Base-by-base conservation (phyloP, 1,140 invertebrate genomes). In the Pseudachorutes palmiensis region DNA sequence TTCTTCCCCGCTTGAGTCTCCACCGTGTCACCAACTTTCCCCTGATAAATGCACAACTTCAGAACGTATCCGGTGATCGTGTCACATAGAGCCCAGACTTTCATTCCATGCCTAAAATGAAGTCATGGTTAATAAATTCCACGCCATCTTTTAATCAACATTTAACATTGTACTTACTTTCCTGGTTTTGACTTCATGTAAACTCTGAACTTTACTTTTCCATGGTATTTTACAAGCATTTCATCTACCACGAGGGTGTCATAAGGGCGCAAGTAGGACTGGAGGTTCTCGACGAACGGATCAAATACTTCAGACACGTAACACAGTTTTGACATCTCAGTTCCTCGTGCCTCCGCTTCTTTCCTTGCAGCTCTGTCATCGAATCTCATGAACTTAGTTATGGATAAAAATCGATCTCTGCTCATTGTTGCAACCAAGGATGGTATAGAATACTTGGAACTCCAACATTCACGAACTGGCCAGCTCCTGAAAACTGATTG, bases 31-130 rank as follows among this genome's bases (percentile, higher is more conserved):
- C 29, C 51, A 19, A 19, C 29, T 30, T 60, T 28, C 3, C 58
- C 58, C 30, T 60, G 9, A 22, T 60, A 60, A 3, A 55, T 24
- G 51, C 24, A 16, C 51, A 55, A 5, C 2, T 45, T 33, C 2
- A 32, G 22, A 41, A 62, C 61, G 31, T 41, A 62, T 16, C 31
- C 31, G 2, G 61, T 62, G 12, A 2, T 14, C 14, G 16, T 45
- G 32, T 76, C 75, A 16, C 62, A 57, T 24, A 76, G n/a, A 12
- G 74, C 69, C 62, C 71, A 74, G 29, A 77, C 68, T 73, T 77
- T 76, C 2, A 55, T 55, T 12, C 51, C 51, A 24, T 55, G 5
- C 24, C 51, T 55, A 45, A 45, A 45, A 45, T 19, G 24, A 55
- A 16, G 51, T 5, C 12, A 55, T 5, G 24, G 51, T 45, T 24